phyloP scores from a whole-genome alignment of 2,888 invertebrate genomes.

The Idaea dimidiata region DNA sequence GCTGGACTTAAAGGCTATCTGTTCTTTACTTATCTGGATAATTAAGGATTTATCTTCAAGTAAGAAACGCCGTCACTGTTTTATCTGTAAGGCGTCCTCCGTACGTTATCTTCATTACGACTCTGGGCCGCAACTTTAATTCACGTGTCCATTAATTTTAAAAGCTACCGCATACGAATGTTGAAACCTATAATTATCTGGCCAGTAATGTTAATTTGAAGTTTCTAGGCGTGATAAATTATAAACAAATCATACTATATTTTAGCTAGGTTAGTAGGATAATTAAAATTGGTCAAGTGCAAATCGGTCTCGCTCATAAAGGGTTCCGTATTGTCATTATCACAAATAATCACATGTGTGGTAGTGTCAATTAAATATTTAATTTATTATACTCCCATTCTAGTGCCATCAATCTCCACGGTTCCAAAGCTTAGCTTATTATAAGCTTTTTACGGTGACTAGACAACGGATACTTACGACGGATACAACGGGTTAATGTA shows the following conservation, averaged over 20 bases:
- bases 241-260: slow-evolving; percentile 64
- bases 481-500: too few relatives aligned
- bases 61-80: slow-evolving; percentile 69
- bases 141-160: slow-evolving; percentile 75
- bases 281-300: slow-evolving; percentile 13
- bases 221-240: slow-evolving; percentile 61
- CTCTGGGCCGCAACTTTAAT: slow-evolving; percentile 66
- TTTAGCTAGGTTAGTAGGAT: slow-evolving; percentile 38
- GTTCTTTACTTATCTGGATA: slow-evolving; percentile 60
- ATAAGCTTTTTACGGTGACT: too few relatives aligned
- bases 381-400: too few relatives aligned
- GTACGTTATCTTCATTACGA: slow-evolving; percentile 74
- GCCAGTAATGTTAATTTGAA: slow-evolving; percentile 53
- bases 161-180: slow-evolving; percentile 63
- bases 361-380: too few relatives aligned
- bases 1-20: slow-evolving; percentile 42
- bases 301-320: not conserved
- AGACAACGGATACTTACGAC: too few relatives aligned
- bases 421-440: too few relatives aligned
- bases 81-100: slow-evolving; percentile 66
- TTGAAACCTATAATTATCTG: slow-evolving; percentile 70
- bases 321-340: too few relatives aligned
- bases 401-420: too few relatives aligned
- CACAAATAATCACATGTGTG: too few relatives aligned
- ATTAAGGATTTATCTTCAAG: slow-evolving; percentile 69